Base-by-base conservation (phyloP, 2,113 vertebrate genomes). In the Chelonoidis abingdonii region DNA sequence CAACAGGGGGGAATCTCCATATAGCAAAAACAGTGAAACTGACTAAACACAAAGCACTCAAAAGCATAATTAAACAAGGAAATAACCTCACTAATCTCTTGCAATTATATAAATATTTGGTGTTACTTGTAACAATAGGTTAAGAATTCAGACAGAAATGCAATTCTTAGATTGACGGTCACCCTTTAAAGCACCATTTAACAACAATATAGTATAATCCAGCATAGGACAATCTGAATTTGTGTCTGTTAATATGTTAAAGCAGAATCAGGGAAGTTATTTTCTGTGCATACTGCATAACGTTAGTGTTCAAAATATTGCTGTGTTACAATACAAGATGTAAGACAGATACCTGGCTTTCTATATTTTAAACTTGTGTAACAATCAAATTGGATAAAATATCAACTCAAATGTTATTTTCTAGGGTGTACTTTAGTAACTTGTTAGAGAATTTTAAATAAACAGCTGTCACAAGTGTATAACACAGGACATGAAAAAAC, bases 151-250 rank as follows among this genome's bases (percentile, higher is more conserved):
- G 84, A n/a, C n/a, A 38, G 17, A 69, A n/a, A 17, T 69, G 65
- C 17, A 69, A 10, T 38, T 93, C 93, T 93, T 54, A 76, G 79
- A 89, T 22, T 11, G 12, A 79, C 44, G 80, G 31, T 38, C 80
- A 91, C 19, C 3, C 56, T 84, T 95, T 84, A 90, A 93, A 93
- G 81, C 54, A 90, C 47, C 83, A 27, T 86, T 93, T 56, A 93
- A 49, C 83, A 72, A 81, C 80, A 94, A 86, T 49, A 89, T 80
- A 82, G 84, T 75, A 93, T n/a, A 94, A 44, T 4, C 57, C 75
- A 91, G 88, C 56, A 89, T 31, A 53, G 88, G 85, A 92, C 93
- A 96, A 65, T 83, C 81, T 91, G 87, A 97, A 89, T 93, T 92
- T 93, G 94, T 90, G 83, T 16, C 6, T 69, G 13, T 95, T 89